These are phyloP conservation scores for Nasonia giraulti DNA, from an alignment of 1,140 invertebrate genomes.

Conservation along the genomic window DNA sequence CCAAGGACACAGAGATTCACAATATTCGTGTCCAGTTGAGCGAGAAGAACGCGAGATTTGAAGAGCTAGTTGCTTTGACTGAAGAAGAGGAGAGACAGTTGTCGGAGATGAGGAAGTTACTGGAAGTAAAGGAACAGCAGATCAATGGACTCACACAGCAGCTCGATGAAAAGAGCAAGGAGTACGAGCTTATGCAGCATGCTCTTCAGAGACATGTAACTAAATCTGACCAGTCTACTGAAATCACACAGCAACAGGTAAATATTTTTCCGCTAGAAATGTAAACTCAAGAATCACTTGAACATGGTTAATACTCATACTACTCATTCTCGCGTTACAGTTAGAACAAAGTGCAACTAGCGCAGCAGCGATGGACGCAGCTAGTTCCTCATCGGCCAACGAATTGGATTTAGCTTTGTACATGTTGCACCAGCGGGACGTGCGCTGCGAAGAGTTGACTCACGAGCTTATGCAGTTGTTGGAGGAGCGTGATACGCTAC, in stretches of 20 bases:
- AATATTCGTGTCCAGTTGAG: slow-evolving; percentile 64
- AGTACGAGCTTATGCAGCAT: slow-evolving; percentile 72
- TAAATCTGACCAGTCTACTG: slow-evolving; percentile 38
- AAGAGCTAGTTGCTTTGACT: slow-evolving; percentile 74
- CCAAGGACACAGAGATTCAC: slow-evolving; percentile 66
- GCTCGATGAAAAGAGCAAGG: slow-evolving; percentile 76
- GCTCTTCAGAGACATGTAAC: slow-evolving; percentile 58
- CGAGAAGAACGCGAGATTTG: slow-evolving; percentile 66
- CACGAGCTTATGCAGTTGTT: slow-evolving; percentile 87
- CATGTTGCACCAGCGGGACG: slow-evolving; percentile 90
- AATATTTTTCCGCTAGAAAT: background rate
- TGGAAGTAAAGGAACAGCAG: slow-evolving; percentile 81
- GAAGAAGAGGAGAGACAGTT: slow-evolving; percentile 75
- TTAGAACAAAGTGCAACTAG: background rate
- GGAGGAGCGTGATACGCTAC: slow-evolving; percentile 89
- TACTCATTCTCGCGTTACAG: background rate
- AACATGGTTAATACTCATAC: background rate
- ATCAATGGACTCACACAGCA: slow-evolving; percentile 81
- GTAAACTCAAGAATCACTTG: background rate
- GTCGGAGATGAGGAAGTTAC: slow-evolving; percentile 73
- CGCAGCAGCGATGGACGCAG: background rate
- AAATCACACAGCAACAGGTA: background rate
- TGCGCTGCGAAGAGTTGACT: slow-evolving; percentile 91
- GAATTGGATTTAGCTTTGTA: slow-evolving; percentile 89
- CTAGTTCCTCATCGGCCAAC: slow-evolving; percentile 36